Percentiles rank a stretch among this genome's conserved stretches.
phyloP scores from a whole-genome alignment of 37 sponge, comb jelly and placozoan species.

The Diacarnus erythraeanus region DNA sequence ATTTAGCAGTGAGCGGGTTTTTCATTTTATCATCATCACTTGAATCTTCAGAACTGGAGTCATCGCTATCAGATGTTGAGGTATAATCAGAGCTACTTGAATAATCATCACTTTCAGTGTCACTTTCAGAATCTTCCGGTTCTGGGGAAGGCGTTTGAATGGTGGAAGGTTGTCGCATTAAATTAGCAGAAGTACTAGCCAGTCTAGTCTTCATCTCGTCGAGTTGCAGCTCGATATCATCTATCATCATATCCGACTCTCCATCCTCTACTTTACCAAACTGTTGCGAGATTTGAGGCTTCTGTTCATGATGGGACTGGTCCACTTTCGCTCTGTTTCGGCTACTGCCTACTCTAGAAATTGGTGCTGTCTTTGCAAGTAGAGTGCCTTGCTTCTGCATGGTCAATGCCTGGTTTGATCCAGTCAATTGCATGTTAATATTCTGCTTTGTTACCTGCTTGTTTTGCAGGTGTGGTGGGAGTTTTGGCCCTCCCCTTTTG shows the following conservation, averaged over 20 bases:
- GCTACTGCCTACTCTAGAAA: not conserved
- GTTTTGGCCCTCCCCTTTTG: constrained; percentile 13
- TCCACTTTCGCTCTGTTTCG: not conserved
- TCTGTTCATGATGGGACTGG: not conserved
- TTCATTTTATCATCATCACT: constrained; percentile 35
- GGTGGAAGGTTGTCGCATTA: not conserved
- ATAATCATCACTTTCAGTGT: constrained; percentile 34
- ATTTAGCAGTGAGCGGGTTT: constrained; percentile 4
- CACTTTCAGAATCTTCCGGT: constrained; percentile 16
- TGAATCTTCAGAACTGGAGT: constrained; percentile 26
- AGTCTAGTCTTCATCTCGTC: constrained; percentile 14
- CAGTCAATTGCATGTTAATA: not conserved
- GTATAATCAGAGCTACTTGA: constrained; percentile 25
- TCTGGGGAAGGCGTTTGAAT: constrained; percentile 11
- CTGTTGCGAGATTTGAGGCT: constrained; percentile 27
- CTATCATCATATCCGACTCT: not conserved
- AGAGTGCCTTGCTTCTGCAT: not conserved
- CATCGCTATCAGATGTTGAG: constrained; percentile 7
- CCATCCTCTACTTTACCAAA: not conserved
- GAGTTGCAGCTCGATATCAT: constrained; percentile 39
- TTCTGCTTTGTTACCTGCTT: constrained; percentile 13
- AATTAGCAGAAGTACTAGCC: not conserved
- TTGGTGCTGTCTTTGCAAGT: constrained; percentile 5
- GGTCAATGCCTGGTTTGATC: not conserved
- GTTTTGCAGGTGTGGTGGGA: constrained; percentile 12